phyloP scores from a whole-genome alignment of 1,140 invertebrate species.

The Drosophila ohnishii region DNA sequence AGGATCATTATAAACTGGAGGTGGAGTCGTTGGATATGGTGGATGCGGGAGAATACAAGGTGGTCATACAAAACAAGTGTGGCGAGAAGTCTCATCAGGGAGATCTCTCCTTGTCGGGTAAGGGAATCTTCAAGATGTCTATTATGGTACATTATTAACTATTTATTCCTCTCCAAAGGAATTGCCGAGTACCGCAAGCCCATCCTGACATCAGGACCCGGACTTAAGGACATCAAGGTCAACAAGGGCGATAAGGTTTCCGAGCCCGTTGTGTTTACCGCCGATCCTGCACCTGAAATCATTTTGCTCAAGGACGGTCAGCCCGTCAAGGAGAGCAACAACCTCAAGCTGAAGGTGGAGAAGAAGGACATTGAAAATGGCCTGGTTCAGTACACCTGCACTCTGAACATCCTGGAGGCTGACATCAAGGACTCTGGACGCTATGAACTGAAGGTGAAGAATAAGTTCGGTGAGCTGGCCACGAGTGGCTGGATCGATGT shows the following conservation, averaged over 20 bases:
- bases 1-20: slow-evolving; percentile 88
- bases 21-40: slow-evolving; percentile 87
- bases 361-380: slow-evolving; percentile 88
- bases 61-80: slow-evolving; percentile 89
- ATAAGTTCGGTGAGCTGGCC: slow-evolving; percentile 89
- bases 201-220: slow-evolving; percentile 86
- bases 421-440: slow-evolving; percentile 90
- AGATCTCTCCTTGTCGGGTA: slow-evolving; percentile 88
- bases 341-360: slow-evolving; percentile 84
- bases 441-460: slow-evolving; percentile 90
- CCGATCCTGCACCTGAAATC: slow-evolving; percentile 89
- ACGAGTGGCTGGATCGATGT: slow-evolving; percentile 89
- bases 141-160: not conserved
- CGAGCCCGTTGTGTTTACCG: slow-evolving; percentile 91
- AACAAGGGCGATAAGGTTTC: slow-evolving; percentile 88
- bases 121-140: not conserved
- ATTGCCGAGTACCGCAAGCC: slow-evolving; percentile 90
- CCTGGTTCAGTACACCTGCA: slow-evolving; percentile 89
- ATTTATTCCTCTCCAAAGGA: slow-evolving; percentile 83
- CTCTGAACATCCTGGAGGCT: slow-evolving; percentile 87
- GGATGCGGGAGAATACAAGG: slow-evolving; percentile 91
- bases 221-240: slow-evolving; percentile 85
- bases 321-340: slow-evolving; percentile 81
- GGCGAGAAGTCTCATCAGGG: slow-evolving; percentile 89
- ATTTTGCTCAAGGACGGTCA: slow-evolving; percentile 85